A percentile compares a stretch with the other conserved stretches of the same genome.
Conservation (phyloP, 2,113 vertebrate species). For the Tringa solitaria region DNA sequence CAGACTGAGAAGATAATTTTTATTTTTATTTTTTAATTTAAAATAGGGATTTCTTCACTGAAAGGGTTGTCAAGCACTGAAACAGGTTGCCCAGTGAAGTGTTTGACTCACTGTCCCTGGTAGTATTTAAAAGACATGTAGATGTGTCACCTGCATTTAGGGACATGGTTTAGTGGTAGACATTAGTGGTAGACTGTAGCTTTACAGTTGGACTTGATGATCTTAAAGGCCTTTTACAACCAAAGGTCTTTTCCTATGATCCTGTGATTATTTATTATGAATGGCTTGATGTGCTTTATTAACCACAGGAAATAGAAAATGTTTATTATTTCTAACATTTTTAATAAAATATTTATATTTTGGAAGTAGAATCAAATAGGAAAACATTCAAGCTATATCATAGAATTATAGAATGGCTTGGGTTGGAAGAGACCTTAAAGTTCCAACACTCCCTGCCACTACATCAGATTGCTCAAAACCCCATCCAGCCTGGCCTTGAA, state of each 20-base stretch:
- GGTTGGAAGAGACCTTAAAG: background rate
- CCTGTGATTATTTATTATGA: background rate
- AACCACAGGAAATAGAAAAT: background rate
- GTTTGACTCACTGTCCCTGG: background rate
- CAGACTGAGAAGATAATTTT: background rate
- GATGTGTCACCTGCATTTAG: background rate
- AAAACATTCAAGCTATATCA: background rate
- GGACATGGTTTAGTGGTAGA: background rate
- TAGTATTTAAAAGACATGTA: background rate
- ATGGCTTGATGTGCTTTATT: background rate
- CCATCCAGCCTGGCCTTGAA: background rate
- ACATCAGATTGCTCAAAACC: background rate
- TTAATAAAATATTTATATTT: background rate
- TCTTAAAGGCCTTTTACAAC: background rate
- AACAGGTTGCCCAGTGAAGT: background rate
- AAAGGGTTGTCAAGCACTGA: background rate
- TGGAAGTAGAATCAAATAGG: background rate
- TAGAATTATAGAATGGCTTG: background rate
- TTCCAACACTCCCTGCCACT: background rate
- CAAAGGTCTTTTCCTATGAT: background rate
- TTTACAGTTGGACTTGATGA: background rate
- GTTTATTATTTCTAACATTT: background rate
- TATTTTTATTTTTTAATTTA: background rate
- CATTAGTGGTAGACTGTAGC: no score
- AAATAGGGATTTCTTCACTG: background rate